A percentile compares a stretch with the other conserved stretches of the same genome.
Evolutionary conservation across 2,888 invertebrate species (phyloP).

Genomic region (Lordiphosa fenestrarum): DNA sequence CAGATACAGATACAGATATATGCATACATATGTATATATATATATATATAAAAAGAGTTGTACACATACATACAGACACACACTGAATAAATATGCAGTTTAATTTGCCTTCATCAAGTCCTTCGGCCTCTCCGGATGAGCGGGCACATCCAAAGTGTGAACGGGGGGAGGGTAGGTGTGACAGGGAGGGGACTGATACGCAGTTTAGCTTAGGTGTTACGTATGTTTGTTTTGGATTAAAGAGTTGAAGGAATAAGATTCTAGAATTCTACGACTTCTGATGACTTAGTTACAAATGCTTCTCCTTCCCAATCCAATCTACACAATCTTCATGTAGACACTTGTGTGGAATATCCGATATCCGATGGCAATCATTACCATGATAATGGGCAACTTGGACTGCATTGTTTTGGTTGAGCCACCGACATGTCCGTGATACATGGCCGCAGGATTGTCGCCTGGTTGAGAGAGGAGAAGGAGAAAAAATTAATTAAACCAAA

Average conservation of each 20-base stretch:
- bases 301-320: constrained; percentile 19
- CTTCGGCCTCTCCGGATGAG: not conserved
- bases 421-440: constrained; percentile 83
- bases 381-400: constrained; percentile 76
- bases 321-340: constrained; percentile 74
- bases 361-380: constrained; percentile 73
- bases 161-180: not conserved
- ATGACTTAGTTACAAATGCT: constrained; percentile 36
- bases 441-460: constrained; percentile 91
- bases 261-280: constrained; percentile 10
- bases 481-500: constrained; percentile 65
- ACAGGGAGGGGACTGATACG: constrained; percentile 6
- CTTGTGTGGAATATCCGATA: constrained; percentile 77
- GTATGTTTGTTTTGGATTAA: not conserved
- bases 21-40: constrained; percentile 13
- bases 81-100: constrained; percentile 11
- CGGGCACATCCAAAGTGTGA: too few species aligned
- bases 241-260: constrained; percentile 17
- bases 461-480: constrained; percentile 60
- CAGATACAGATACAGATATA: constrained; percentile 13
- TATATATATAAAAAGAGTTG: constrained; percentile 9
- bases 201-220: constrained; percentile 13
- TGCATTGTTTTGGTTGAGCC: constrained; percentile 80
- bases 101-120: not conserved
- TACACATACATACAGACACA: constrained; percentile 28